These are phyloP conservation scores for Chrysolina oricalcia DNA, from an alignment of 2,888 invertebrate species.

Conservation along the genomic window DNA sequence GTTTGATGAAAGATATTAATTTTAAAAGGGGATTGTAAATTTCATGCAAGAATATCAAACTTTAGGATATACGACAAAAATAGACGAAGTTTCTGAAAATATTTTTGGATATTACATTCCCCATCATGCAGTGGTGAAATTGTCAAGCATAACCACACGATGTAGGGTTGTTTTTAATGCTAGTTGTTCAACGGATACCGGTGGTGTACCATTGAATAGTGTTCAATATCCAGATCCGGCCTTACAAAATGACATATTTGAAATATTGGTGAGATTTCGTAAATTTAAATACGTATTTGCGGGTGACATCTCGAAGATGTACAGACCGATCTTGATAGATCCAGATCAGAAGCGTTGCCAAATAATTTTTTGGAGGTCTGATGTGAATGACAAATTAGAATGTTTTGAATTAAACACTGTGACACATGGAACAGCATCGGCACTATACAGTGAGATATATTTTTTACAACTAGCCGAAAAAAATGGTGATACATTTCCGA, in stretches of 20 bases:
- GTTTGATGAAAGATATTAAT: too few relatives aligned
- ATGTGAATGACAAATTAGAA: too few relatives aligned
- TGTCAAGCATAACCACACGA: constrained; percentile 24
- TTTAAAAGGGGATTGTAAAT: neutral
- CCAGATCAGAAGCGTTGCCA: constrained; percentile 51
- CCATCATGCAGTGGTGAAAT: too few relatives aligned
- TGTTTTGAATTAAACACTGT: too few relatives aligned
- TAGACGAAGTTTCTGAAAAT: neutral
- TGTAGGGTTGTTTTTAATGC: constrained; percentile 46
- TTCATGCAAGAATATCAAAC: constrained; percentile 6
- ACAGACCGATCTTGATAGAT: constrained; percentile 37
- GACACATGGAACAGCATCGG: constrained; percentile 62
- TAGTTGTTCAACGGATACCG: constrained; percentile 31
- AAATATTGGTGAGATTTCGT: too few relatives aligned
- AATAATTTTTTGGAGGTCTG: constrained; percentile 64
- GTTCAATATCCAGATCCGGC: too few relatives aligned
- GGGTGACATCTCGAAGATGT: too few relatives aligned
- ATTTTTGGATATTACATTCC: neutral
- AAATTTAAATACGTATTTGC: too few relatives aligned
- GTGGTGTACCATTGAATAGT: too few relatives aligned
- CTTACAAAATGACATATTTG: too few relatives aligned
- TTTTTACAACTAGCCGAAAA: constrained; percentile 57
- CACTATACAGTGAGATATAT: constrained; percentile 54
- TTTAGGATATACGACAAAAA: constrained; percentile 10
- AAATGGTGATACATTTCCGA: constrained; percentile 36